phyloP scores from a whole-genome alignment of 2,888 invertebrate genomes.

The Lymantria dispar region DNA sequence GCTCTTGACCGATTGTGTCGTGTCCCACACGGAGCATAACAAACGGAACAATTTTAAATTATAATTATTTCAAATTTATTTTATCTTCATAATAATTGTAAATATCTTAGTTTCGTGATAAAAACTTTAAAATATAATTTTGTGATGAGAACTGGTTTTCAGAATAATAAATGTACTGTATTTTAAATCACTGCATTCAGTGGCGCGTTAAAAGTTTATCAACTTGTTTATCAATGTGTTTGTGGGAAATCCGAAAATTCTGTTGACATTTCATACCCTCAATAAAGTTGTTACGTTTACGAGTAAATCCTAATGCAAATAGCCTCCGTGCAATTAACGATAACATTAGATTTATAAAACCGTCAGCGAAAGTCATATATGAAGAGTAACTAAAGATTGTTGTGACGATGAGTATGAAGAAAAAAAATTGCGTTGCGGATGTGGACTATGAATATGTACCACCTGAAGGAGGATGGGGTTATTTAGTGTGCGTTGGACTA shows the following conservation, averaged over 20 bases:
- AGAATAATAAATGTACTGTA: neutral
- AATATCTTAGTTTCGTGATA: neutral
- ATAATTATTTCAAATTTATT: neutral
- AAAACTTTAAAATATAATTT: neutral
- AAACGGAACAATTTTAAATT: neutral
- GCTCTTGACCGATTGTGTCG: slow-evolving; percentile 36
- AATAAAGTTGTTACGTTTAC: slow-evolving; percentile 54
- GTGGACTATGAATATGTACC: slow-evolving; percentile 70
- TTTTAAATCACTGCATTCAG: slow-evolving; percentile 1
- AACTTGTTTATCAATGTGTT: slow-evolving; percentile 56
- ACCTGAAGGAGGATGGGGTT: slow-evolving; percentile 89
- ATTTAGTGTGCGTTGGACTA: slow-evolving; percentile 84
- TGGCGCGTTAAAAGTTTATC: slow-evolving; percentile 22
- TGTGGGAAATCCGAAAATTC: slow-evolving; percentile 66
- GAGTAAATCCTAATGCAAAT: slow-evolving; percentile 54
- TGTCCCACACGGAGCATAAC: slow-evolving; percentile 17
- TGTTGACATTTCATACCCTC: slow-evolving; percentile 56
- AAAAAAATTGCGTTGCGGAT: slow-evolving; percentile 45
- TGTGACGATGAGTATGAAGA: slow-evolving; percentile 53
- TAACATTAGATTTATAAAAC: slow-evolving; percentile 60
- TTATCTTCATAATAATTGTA: neutral
- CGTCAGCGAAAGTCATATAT: slow-evolving; percentile 43
- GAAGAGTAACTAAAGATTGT: slow-evolving; percentile 16
- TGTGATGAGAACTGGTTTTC: too few relatives aligned
- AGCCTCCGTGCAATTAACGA: slow-evolving; percentile 46